Evolutionary conservation across 2,888 invertebrate genomes (phyloP).

Genomic region (Ctena decussata): DNA sequence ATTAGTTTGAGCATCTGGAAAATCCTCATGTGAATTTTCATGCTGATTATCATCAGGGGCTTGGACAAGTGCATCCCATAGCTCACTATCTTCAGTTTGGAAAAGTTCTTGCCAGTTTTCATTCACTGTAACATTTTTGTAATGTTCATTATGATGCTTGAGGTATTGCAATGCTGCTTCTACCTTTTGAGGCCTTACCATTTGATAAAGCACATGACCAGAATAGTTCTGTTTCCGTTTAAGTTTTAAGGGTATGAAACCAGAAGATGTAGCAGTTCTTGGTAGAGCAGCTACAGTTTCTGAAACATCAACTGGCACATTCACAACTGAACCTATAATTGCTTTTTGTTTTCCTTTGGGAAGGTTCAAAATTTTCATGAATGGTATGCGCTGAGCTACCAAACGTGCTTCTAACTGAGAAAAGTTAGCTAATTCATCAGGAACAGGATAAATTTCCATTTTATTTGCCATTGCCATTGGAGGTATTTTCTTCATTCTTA

Average conservation of each 20-base stretch:
- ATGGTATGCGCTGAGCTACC: slow-evolving; percentile 24
- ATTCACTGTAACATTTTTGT: not conserved
- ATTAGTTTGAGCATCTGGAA: too few species aligned
- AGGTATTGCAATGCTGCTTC: slow-evolving; percentile 2
- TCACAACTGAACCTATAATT: slow-evolving; percentile 30
- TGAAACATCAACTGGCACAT: slow-evolving; percentile 19
- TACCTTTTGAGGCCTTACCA: not conserved
- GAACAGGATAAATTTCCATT: not conserved
- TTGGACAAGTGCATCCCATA: not conserved
- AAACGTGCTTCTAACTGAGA: not conserved
- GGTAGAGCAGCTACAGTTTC: slow-evolving; percentile 5
- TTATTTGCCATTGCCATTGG: not conserved
- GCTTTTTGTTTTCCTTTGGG: slow-evolving; percentile 28
- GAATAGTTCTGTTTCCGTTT: slow-evolving; percentile 23
- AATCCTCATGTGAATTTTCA: too few species aligned
- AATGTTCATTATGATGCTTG: not conserved
- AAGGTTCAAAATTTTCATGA: slow-evolving; percentile 20
- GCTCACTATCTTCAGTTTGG: not conserved
- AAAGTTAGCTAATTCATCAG: slow-evolving; percentile 5
- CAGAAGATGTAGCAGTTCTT: slow-evolving; percentile 3
- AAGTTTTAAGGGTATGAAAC: slow-evolving; percentile 11
- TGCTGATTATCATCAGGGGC: not conserved
- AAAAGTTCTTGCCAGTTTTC: not conserved
- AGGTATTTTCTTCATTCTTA: slow-evolving; percentile 2
- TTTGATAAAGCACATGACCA: slow-evolving; percentile 15